phyloP scores from a whole-genome alignment of 1,140 invertebrate species.

The Euborellia annulipes region DNA sequence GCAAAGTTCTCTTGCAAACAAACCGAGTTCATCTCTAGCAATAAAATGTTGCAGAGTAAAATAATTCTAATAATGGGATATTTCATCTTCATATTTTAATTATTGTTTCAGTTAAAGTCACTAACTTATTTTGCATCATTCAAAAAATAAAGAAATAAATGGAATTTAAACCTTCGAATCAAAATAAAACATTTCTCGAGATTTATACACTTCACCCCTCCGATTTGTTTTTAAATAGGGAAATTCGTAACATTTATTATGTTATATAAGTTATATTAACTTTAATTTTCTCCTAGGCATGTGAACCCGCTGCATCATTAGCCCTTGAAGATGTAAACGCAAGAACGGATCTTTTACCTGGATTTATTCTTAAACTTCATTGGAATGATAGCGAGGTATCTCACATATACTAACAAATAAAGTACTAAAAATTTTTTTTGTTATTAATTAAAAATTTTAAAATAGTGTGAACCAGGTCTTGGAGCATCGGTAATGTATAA shows the following conservation, averaged over 20 bases:
- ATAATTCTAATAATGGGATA: too few species aligned
- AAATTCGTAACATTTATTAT: constrained; percentile 1
- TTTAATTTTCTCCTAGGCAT: constrained; percentile 37
- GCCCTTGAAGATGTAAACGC: constrained; percentile 94
- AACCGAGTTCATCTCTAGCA: too few species aligned
- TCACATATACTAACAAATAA: background rate
- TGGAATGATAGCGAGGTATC: constrained; percentile 95
- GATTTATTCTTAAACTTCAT: constrained; percentile 79
- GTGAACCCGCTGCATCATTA: constrained; percentile 86
- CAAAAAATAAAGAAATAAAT: too few species aligned
- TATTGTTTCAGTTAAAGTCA: too few species aligned
- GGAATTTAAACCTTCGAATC: too few species aligned
- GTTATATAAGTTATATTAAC: background rate
- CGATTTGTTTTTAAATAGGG: background rate
- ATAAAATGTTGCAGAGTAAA: too few species aligned
- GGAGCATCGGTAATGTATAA: constrained; percentile 98
- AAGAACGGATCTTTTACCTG: constrained; percentile 71
- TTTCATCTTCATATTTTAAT: too few species aligned
- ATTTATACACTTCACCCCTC: background rate
- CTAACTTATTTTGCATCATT: too few species aligned
- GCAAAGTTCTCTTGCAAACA: too few species aligned
- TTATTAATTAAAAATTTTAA: constrained; percentile 21
- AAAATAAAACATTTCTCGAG: too few species aligned
- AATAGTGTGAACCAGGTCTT: constrained; percentile 96
- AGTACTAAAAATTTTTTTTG: background rate